Conservation (phyloP, 2,113 vertebrate genomes). For the Heliornis fulica region DNA sequence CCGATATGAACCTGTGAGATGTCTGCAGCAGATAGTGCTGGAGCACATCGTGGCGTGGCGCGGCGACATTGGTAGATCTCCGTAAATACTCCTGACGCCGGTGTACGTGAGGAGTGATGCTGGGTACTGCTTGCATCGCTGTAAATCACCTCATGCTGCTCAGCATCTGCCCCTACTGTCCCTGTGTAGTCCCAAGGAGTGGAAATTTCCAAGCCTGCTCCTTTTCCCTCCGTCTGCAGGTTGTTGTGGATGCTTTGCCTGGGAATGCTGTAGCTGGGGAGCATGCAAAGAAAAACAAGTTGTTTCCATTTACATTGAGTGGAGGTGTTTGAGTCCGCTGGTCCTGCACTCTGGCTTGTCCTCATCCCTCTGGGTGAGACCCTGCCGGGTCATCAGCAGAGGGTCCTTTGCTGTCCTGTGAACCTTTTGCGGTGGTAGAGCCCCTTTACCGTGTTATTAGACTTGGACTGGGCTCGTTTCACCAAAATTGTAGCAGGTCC, state of each 20-base stretch:
- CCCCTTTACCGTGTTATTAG: background rate
- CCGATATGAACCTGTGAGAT: background rate
- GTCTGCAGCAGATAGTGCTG: slow-evolving; percentile 51
- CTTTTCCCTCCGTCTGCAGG: background rate
- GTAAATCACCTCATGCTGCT: background rate
- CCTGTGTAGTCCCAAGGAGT: background rate
- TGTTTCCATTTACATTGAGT: fast-evolving
- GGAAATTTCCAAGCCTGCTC: background rate
- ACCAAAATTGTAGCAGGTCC: background rate
- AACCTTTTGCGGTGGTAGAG: background rate
- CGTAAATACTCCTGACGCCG: background rate
- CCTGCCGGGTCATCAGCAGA: background rate
- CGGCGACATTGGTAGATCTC: fast-evolving
- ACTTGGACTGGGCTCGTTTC: background rate
- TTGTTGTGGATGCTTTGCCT: background rate
- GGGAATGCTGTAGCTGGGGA: background rate
- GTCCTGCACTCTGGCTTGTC: background rate
- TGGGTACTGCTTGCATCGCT: background rate
- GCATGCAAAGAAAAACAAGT: background rate
- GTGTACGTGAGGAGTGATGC: background rate
- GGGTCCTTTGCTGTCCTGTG: background rate
- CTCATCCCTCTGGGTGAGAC: background rate
- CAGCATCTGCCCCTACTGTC: background rate
- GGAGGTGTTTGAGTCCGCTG: background rate
- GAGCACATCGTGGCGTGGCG: background rate